phyloP scores from a whole-genome alignment of 2,888 invertebrate genomes.

The Eledone cirrhosa region DNA sequence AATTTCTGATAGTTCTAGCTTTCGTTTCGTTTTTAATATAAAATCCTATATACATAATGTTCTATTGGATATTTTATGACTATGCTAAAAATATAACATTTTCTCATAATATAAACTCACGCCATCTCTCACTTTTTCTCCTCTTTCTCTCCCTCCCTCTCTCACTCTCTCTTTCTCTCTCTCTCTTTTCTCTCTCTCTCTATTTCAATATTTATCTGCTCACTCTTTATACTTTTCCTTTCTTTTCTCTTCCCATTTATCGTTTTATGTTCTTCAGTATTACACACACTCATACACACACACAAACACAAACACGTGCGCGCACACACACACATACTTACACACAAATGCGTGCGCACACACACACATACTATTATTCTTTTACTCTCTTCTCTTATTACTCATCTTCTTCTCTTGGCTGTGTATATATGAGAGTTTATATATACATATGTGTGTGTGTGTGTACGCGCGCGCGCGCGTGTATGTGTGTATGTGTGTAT shows the following conservation, averaged over 20 bases:
- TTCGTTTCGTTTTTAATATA: too few relatives aligned
- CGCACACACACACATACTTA: not conserved
- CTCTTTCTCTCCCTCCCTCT: too few relatives aligned
- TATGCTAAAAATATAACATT: not conserved
- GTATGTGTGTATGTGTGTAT: not conserved
- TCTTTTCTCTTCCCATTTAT: not conserved
- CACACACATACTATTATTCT: not conserved
- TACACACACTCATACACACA: not conserved
- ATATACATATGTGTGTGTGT: not conserved
- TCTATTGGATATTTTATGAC: too few relatives aligned
- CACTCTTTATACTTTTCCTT: not conserved
- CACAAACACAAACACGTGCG: not conserved
- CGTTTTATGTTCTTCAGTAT: not conserved
- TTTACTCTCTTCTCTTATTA: not conserved
- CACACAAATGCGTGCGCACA: not conserved
- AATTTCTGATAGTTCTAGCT: too few relatives aligned
- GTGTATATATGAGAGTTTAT: not conserved
- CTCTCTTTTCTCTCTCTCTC: not conserved
- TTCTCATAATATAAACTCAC: not conserved
- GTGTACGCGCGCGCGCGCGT: not conserved
- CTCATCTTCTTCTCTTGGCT: not conserved
- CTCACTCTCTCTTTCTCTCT: not conserved
- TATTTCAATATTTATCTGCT: not conserved
- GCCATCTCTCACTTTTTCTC: not conserved
- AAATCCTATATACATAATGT: too few relatives aligned